Percentiles rank a stretch among this genome's conserved stretches.
Conservation (phyloP, 2,113 vertebrate species). For the Poeciliopsis turrubarensis region DNA sequence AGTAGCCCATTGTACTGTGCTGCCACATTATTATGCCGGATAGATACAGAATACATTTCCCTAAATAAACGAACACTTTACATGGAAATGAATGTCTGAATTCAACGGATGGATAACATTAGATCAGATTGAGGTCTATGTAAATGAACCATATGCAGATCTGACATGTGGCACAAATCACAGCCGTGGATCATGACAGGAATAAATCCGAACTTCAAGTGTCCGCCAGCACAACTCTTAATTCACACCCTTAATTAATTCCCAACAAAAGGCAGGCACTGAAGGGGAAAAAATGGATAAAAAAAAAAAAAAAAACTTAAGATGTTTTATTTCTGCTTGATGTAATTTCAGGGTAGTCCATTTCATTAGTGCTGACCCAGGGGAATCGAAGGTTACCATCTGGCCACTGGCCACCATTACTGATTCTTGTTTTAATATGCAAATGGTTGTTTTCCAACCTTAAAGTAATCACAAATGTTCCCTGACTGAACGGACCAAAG, state of each 20-base stretch:
- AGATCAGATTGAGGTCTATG: conserved; percentile 77
- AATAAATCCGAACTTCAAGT: conserved; percentile 70
- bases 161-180: conserved; percentile 74
- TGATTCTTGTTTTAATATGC: conserved; percentile 77
- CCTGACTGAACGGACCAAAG: conserved; percentile 47
- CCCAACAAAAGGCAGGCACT: conserved; percentile 13
- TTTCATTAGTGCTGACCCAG: conserved; percentile 72
- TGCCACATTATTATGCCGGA: conserved; percentile 67
- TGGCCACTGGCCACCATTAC: conserved; percentile 73
- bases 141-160: conserved; percentile 73
- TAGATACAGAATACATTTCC: conserved; percentile 77
- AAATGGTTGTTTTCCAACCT: conserved; percentile 66
- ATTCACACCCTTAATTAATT: conserved; percentile 53
- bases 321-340: conserved; percentile 56
- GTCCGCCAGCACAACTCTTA: conserved; percentile 53
- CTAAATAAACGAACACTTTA: conserved; percentile 77
- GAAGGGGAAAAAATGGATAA: not conserved
- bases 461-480: conserved; percentile 68
- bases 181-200: conserved; percentile 65
- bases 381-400: conserved; percentile 79
- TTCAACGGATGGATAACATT: conserved; percentile 75
- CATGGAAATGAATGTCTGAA: conserved; percentile 78
- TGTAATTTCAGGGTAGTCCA: conserved; percentile 47
- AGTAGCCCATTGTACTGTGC: conserved; percentile 70
- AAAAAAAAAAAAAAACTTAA: conserved; percentile 30